A percentile compares a stretch with the other conserved stretches of the same genome.
Conservation (phyloP, 2,797 vertebrate genomes). For the Hirundo rustica region DNA sequence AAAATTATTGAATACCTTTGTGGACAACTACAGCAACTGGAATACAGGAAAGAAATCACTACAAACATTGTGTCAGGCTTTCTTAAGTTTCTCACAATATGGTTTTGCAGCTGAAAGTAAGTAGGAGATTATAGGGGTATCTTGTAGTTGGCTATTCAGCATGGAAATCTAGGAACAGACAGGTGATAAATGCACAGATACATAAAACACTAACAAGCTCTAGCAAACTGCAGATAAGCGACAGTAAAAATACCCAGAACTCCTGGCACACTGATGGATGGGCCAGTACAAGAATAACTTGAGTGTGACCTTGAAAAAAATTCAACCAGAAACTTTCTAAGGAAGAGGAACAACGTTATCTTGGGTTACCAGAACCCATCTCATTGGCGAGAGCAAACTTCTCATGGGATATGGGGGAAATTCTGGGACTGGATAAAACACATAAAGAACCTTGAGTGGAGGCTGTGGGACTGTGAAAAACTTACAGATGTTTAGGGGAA, state of each 20-base stretch:
- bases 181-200: neutral
- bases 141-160: neutral
- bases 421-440: neutral
- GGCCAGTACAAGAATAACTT: neutral
- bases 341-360: neutral
- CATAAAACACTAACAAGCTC: neutral
- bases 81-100: neutral
- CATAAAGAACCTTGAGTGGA: neutral
- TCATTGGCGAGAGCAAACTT: neutral
- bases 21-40: neutral
- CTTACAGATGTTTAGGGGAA: neutral
- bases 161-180: neutral
- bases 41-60: neutral
- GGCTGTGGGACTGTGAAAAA: neutral
- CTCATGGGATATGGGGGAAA: rapidly evolving
- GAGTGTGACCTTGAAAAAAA: neutral
- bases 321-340: neutral
- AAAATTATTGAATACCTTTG: neutral
- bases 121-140: neutral
- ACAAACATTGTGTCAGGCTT: neutral
- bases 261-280: neutral
- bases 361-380: neutral
- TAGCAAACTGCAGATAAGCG: neutral
- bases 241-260: neutral
- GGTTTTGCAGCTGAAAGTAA: neutral